A percentile compares a stretch with the other conserved stretches of the same genome.
phyloP scores from a whole-genome alignment of 2,113 vertebrate species.

The Lichenostomus cassidix region DNA sequence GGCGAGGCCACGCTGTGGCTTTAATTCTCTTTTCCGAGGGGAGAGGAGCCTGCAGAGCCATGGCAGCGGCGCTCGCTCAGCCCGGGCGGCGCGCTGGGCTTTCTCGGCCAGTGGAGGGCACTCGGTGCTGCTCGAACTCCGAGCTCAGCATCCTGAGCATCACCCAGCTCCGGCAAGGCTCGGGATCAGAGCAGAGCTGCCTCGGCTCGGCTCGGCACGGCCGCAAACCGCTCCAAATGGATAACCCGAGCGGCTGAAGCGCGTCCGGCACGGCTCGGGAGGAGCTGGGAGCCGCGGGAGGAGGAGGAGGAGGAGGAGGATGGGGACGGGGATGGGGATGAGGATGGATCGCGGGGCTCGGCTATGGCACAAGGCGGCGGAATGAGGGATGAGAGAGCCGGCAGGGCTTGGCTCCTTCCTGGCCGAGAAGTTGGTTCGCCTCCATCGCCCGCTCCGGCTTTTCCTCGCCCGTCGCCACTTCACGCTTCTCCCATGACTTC shows the following conservation, averaged over 20 bases:
- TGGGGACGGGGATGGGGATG: constrained; percentile 23
- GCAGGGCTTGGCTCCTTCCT: constrained; percentile 31
- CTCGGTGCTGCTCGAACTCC: constrained; percentile 79
- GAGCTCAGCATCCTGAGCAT: constrained; percentile 77
- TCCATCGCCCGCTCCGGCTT: constrained; percentile 49
- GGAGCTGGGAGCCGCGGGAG: constrained; percentile 48
- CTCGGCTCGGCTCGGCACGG: constrained; percentile 79
- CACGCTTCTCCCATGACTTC: constrained; percentile 65
- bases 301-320: constrained; percentile 71
- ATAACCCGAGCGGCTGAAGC: constrained; percentile 63
- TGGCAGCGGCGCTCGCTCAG: constrained; percentile 79
- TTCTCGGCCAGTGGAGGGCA: constrained; percentile 86
- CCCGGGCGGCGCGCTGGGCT: constrained; percentile 75
- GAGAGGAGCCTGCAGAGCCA: constrained; percentile 75
- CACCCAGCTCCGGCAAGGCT: constrained; percentile 78
- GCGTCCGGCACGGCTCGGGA: constrained; percentile 6
- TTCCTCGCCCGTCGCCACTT: constrained; percentile 58
- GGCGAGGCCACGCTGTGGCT: constrained; percentile 78
- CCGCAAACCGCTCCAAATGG: constrained; percentile 68
- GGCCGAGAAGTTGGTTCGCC: constrained; percentile 73
- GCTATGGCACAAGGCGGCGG: constrained; percentile 72
- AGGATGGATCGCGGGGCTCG: constrained; percentile 74
- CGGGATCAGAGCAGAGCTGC: constrained; percentile 75
- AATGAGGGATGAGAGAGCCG: constrained; percentile 71
- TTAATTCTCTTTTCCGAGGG: constrained; percentile 76